These are phyloP conservation scores for Staurois parvus DNA, from an alignment of 2,797 vertebrate genomes.

Conservation along the genomic window DNA sequence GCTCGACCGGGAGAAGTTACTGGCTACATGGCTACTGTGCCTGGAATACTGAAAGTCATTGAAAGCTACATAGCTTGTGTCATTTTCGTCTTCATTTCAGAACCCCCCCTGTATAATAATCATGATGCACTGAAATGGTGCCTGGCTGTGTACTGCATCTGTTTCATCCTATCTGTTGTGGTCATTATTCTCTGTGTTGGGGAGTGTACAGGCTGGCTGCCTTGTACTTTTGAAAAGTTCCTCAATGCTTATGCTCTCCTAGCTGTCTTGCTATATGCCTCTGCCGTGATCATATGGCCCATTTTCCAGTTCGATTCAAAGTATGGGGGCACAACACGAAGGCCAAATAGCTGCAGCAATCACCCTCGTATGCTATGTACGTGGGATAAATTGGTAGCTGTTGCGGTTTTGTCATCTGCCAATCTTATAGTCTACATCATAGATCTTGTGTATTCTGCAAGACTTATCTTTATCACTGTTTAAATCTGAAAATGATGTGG, in stretches of 20 bases:
- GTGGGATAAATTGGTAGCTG: constrained; percentile 70
- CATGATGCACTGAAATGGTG: constrained; percentile 81
- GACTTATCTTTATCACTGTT: constrained; percentile 70
- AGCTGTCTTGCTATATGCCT: constrained; percentile 84
- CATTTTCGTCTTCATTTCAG: constrained; percentile 87
- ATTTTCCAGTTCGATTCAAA: constrained; percentile 85
- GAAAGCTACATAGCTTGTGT: constrained; percentile 90
- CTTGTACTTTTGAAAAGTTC: constrained; percentile 87
- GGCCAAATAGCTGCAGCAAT: rapidly evolving
- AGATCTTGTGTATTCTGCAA: constrained; percentile 71
- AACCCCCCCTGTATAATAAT: constrained; percentile 72
- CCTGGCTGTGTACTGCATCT: constrained; percentile 88
- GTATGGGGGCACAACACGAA: constrained; percentile 64
- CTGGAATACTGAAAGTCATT: constrained; percentile 88
- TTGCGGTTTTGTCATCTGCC: constrained; percentile 70
- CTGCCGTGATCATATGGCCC: constrained; percentile 87
- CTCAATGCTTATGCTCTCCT: constrained; percentile 83
- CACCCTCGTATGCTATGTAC: background rate
- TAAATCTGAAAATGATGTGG: background rate
- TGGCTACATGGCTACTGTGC: constrained; percentile 91
- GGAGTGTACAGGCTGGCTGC: constrained; percentile 86
- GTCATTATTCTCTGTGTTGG: constrained; percentile 86
- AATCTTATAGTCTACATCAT: constrained; percentile 72
- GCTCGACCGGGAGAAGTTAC: constrained; percentile 87
- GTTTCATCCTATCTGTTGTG: constrained; percentile 85